These are phyloP conservation scores for Ptilonorhynchus violaceus DNA, from an alignment of 2,113 vertebrate species.

Conservation along the genomic window DNA sequence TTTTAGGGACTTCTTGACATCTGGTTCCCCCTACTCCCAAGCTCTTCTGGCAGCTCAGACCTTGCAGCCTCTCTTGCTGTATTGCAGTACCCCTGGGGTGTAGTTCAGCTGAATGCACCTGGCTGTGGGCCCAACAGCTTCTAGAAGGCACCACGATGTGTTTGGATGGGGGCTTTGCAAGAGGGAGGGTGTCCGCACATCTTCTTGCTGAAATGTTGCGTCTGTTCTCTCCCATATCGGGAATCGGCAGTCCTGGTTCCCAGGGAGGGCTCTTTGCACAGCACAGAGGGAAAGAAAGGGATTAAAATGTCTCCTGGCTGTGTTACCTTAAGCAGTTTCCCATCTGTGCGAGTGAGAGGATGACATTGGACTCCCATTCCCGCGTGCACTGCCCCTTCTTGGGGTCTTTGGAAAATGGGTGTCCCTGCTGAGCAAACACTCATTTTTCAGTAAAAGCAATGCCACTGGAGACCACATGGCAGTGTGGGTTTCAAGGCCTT, in stretches of 20 bases:
- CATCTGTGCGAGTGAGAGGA: neutral
- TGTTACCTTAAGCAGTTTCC: neutral
- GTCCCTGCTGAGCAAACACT: neutral
- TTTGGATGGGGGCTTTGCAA: neutral
- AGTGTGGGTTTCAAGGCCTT: neutral
- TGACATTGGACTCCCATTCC: neutral
- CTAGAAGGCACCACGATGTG: neutral
- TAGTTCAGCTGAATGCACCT: neutral
- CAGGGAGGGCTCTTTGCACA: neutral
- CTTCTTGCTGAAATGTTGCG: neutral
- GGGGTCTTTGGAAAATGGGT: neutral
- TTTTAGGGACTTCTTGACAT: neutral
- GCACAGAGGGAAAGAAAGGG: neutral
- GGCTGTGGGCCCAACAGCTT: neutral
- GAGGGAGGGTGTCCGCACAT: neutral
- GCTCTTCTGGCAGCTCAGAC: neutral
- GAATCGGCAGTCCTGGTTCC: neutral
- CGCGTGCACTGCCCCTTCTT: neutral
- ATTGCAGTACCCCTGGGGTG: neutral
- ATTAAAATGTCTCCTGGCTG: neutral
- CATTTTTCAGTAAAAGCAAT: neutral
- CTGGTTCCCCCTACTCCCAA: neutral
- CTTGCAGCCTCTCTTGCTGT: neutral
- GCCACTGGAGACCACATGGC: neutral
- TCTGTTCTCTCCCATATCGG: neutral